Evolutionary conservation across 92 coral and sea anemone genomes (phyloP), one percentile per base, ranked within the genome.

Genomic region (Desmophyllum pertusum): DNA sequence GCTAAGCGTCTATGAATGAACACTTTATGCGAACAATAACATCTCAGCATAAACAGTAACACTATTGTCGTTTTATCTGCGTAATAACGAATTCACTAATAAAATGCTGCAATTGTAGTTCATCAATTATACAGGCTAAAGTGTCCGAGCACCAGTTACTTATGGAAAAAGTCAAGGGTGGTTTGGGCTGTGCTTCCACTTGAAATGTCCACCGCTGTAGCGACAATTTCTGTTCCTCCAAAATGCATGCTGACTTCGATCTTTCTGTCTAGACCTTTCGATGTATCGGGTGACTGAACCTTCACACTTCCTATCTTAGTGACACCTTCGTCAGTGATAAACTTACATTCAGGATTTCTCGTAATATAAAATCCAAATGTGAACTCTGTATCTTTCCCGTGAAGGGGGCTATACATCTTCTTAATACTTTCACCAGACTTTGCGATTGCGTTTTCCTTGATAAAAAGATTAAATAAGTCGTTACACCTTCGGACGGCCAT

Each of bases 321-420:
- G 11, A 92, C 95, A 9, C 78, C 95, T 11, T 83, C 84, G 25
- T 92, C 95, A 9, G 90, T 86, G 38, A 85, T 78, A 55, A 83
- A 89, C 39, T 64, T 35, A 3, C 76, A 82, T 19, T 89, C 84
- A 2, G 72, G 77, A 39, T 77, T 78, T 15, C 43, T 70, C 3
- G 93, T 66, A 67, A 87, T 72, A 41, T 90, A 92, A 66, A 92
- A 92, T 71, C 87, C 85, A 55, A 92, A 65, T 25, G 87, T 83
- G 14, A 91, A 73, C 37, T 76, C 51, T 0, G 90, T 92, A 41
- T 89, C 89, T 19, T 64, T 52, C 10, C 82, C 83, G 21, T 61
- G 80, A 10, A 89, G 85, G n/a, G 95, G 90, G 64, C 51, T 67
- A 46, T 72, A 89, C 73, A 83, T 78, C 15, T 75, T 88, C 85